These are phyloP conservation scores for Ladona fulva DNA, from an alignment of 1,140 invertebrate species.

Conservation along the genomic window DNA sequence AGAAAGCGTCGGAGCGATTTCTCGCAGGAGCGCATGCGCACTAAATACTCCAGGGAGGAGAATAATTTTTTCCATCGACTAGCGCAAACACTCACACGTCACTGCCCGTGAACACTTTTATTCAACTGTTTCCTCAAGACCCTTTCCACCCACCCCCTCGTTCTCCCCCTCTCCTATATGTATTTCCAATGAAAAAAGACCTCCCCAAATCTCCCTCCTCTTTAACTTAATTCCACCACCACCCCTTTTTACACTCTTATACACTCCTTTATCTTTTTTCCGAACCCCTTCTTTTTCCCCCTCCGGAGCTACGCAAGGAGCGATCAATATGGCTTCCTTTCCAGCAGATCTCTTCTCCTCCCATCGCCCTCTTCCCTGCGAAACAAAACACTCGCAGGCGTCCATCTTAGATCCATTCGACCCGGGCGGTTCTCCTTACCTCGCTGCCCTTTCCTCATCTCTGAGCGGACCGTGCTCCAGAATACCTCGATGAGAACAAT, in stretches of 20 bases:
- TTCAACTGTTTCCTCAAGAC: neutral
- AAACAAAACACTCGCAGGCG: conserved; percentile 3
- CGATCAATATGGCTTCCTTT: conserved; percentile 9
- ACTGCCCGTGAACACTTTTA: neutral
- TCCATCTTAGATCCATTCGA: neutral
- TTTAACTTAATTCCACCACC: conserved; percentile 3
- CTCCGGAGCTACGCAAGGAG: neutral
- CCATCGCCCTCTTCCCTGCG: neutral
- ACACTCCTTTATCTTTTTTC: neutral
- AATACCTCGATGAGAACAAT: too few relatives aligned
- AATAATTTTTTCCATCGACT: neutral
- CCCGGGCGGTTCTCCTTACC: neutral
- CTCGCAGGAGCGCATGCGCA: neutral
- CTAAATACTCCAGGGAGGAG: neutral
- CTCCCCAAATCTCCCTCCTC: neutral
- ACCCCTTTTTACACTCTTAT: neutral
- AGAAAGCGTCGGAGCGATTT: neutral
- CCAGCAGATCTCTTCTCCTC: neutral
- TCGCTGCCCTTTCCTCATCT: neutral
- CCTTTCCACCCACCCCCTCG: neutral
- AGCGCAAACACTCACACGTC: conserved; percentile 7
- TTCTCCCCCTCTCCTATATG: neutral
- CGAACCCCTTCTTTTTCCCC: neutral
- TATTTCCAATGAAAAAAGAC: neutral
- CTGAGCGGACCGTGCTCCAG: too few relatives aligned